Evolutionary conservation across 1,140 invertebrate genomes (phyloP), one percentile per base, ranked within the genome.

Genomic region (Ostrea edulis): DNA sequence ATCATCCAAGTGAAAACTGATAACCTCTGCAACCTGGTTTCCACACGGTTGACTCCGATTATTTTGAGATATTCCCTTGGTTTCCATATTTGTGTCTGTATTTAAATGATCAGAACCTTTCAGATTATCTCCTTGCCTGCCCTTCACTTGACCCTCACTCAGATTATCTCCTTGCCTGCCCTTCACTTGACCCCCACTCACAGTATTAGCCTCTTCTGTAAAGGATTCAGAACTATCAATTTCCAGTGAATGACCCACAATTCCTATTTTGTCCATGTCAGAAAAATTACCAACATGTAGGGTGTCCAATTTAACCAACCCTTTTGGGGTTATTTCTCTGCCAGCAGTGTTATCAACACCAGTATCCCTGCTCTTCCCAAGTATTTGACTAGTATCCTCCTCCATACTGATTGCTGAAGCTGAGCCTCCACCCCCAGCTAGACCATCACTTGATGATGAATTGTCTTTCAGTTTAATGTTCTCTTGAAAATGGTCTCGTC

Each of bases 1-100:
- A 25, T 77, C 68, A 77, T 77, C 68, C 68, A 77, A 29, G 68
- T 77, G 68, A 14, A 77, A 77, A 44, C 25, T 77, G 68, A 77
- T 77, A 22, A 77, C 68, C 25, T 77, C 68, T 77, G 68, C 14
- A 17, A 77, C 68, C 14, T 77, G 68, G 25, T 25, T 77, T 77
- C 25, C 68, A 77, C 68, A 77, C 25, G 68, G 68, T 77, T 77
- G 68, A 29, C 68, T 25, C 22, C 35, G 25, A 17, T 4, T 77
- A 29, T 25, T 25, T 77, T 77, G 25, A 35, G 68, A 77, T 77
- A 77, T 29, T 9, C 68, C 68, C 25, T 77, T 22, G 29, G 22
- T 29, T 11, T 77, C 29, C 25, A 29, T 77, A 14, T 77, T 77
- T 5, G 9, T 77, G 68, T 77, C 25, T 12, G 25, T 29, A 12